Evolutionary conservation across 2,113 vertebrate species (phyloP), one percentile per base, ranked within the genome.

Genomic region (Percopsis transmontana): DNA sequence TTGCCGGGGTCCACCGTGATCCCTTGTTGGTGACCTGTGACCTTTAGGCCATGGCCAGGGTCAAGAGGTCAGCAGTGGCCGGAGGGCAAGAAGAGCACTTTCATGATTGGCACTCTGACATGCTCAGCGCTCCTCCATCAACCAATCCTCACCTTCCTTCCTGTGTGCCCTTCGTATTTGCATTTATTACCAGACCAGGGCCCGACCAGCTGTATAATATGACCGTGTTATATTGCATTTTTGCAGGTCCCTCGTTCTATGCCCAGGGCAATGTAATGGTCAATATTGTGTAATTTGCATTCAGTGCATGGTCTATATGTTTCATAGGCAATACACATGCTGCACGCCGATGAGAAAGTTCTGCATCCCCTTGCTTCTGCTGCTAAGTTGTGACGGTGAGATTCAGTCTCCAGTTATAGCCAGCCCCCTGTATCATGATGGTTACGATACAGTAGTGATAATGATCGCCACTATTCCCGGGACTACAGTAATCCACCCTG

Each of bases 1-100:
- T 62, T 80, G 64, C 69, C 78, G 83, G 82, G 74, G 78, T 70
- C 79, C 77, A 77, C 72, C 67, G 80, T 81, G 85, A 83, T 87
- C 87, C 67, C 82, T 72, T 66, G 66, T 75, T 73, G 62, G 66
- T 86, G 87, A 92, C 88, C 91, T 87, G 53, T 92, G 88, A 90
- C 89, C 86, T 87, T 82, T 85, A 83, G 91, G 87, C 89, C 89
- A 90, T 68, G 82, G 88, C 89, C 88, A 87, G 90, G 77, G 88
- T 80, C 87, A 82, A 82, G 72, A 88, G 89, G 91, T 92, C 88
- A 91, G 82, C 12, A 52, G 84, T 93, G 89, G 77, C 91, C 85
- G 38, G 79, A 89, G 89, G 92, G 88, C 81, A 89, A 83, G 80
- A 73, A 85, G 87, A 89, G 86, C 88, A 87, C 85, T 92, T 85